phyloP scores from a whole-genome alignment of 2,797 vertebrate species.

The Enteromius viviparus region DNA sequence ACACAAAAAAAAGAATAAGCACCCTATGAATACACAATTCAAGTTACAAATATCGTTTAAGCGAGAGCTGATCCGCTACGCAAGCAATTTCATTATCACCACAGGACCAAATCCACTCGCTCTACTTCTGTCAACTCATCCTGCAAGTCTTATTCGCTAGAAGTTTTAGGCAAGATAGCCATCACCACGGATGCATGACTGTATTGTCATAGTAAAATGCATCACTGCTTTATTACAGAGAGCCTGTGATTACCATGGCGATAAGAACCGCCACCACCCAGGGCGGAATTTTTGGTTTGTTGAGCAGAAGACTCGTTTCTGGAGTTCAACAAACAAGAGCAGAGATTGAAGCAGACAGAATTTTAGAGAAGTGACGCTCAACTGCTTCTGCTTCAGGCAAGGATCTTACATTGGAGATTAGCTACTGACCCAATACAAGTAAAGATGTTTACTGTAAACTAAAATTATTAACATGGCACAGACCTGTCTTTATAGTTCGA shows the following conservation, averaged over 20 bases:
- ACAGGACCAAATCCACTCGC: constrained; percentile 15
- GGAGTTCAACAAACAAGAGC: constrained; percentile 32
- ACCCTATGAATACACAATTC: background rate
- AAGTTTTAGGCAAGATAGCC: constrained; percentile 33
- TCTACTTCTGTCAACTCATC: constrained; percentile 19
- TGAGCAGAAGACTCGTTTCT: constrained; percentile 20
- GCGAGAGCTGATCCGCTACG: background rate
- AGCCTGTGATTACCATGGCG: constrained; percentile 41
- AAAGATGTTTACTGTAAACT: background rate
- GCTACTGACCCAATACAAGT: background rate
- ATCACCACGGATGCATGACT: constrained; percentile 32
- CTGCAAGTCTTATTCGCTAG: constrained; percentile 15
- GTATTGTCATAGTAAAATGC: constrained; percentile 40
- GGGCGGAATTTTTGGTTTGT: constrained; percentile 36
- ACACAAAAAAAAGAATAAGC: background rate
- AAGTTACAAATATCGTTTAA: background rate
- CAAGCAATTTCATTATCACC: constrained; percentile 19
- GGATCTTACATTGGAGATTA: constrained; percentile 2
- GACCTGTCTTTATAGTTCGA: background rate
- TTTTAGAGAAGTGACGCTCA: constrained; percentile 11
- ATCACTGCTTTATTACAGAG: constrained; percentile 32
- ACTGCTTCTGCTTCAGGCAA: constrained; percentile 1
- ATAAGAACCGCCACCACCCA: constrained; percentile 42
- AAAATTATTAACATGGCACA: background rate
- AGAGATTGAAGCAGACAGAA: constrained; percentile 4